Base-by-base conservation (phyloP, 2,797 vertebrate species). In the Molothrus ater region DNA sequence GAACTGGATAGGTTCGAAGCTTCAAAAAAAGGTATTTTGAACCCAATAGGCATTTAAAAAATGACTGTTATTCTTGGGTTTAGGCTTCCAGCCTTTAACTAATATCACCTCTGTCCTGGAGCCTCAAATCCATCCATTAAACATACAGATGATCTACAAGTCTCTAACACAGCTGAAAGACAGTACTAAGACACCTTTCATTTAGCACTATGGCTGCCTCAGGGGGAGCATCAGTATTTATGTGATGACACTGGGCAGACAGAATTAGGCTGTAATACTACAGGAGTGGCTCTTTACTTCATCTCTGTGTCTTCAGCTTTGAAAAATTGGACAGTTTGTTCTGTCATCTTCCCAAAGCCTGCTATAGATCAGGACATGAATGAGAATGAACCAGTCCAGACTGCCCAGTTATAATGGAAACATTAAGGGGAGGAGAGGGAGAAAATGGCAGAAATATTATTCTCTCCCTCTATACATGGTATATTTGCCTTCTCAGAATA, bases 201-300 rank as follows among this genome's bases (percentile, higher is more conserved):
- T 89, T 92, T 93, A 83, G 59, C 69, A 61, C 31, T 69, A 75
- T 28, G 40, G 47, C 50, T 90, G 75, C 85, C 91, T 91, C 92
- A 66, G n/a, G 61, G 74, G 63, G 29, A 88, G 40, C 64, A 82
- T 90, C 83, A 88, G 63, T 82, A 75, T 92, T 94, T 95, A 59
- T 64, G 57, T 34, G 57, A 83, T 54, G 79, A 85, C 9, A 6
- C 43, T 8, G 22, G n/a, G 34, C 54, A 96, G 89, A 91, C 47
- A 94, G 73, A 93, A 82, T 93, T 92, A 80, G 75, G 59, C 79
- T 88, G 61, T 79, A 95, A 86, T 65, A 66, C 69, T 72, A 45
- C 59, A 91, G 40, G 66, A 94, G 66, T n/a, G 26, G 43, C 36
- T 88, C 29, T 91, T 73, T 51, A 50, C 38, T 65, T 91, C 91